phyloP scores from a whole-genome alignment of 1,140 invertebrate genomes.

The Phocides pigmalion region DNA sequence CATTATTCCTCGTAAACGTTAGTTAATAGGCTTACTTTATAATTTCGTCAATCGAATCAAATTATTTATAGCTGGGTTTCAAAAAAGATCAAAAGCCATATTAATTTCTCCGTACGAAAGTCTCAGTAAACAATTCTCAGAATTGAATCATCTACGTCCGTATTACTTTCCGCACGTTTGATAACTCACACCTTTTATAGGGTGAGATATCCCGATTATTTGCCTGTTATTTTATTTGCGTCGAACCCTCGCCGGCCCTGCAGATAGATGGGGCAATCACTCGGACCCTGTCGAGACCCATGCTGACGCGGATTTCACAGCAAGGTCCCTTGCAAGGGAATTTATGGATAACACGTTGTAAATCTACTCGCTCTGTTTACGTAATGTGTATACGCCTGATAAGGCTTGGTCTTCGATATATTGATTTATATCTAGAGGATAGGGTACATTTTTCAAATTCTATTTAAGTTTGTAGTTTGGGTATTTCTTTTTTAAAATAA shows the following conservation, averaged over 20 bases:
- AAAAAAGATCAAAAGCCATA: no score
- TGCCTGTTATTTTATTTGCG: constrained; percentile 70
- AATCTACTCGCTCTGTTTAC: constrained; percentile 63
- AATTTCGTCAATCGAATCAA: no score
- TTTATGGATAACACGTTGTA: constrained; percentile 74
- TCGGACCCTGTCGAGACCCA: constrained; percentile 55
- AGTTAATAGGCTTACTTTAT: no score
- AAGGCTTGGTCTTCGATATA: constrained; percentile 33
- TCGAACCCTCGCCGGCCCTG: constrained; percentile 48
- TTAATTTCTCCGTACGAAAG: neutral
- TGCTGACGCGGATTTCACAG: constrained; percentile 69
- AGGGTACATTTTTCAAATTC: neutral
- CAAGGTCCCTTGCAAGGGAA: constrained; percentile 61
- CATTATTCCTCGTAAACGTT: no score
- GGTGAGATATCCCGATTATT: constrained; percentile 53
- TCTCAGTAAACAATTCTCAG: constrained; percentile 1
- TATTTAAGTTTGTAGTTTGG: no score
- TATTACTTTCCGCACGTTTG: constrained; percentile 22
- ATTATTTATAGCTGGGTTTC: no score
- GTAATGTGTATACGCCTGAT: constrained; percentile 42
- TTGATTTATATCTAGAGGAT: constrained; percentile 32
- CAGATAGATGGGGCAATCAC: constrained; percentile 77
- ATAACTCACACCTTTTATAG: constrained; percentile 39
- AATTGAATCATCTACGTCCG: constrained; percentile 19
- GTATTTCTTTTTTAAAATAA: no score